phyloP scores from a whole-genome alignment of 1,140 invertebrate species.

The Sinella curviseta region DNA sequence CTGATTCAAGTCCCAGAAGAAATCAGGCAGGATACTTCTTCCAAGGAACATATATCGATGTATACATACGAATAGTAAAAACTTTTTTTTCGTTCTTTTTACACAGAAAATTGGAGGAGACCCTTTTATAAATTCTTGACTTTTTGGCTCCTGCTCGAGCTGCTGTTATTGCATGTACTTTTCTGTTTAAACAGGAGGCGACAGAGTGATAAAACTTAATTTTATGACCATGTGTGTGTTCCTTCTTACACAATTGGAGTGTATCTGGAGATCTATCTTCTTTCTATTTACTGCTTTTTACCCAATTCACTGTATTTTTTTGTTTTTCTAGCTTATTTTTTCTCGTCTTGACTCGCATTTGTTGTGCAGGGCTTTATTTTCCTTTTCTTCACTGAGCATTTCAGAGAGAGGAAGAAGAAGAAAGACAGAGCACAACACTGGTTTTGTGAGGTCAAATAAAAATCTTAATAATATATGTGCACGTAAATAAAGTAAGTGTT shows the following conservation, averaged over 20 bases:
- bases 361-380: background rate
- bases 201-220: constrained; percentile 26
- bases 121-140: constrained; percentile 1
- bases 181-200: background rate
- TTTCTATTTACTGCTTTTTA: background rate
- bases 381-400: background rate
- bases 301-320: background rate
- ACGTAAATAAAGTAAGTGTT: background rate
- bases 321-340: background rate
- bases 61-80: no score
- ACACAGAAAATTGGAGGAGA: constrained; percentile 2
- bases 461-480: background rate
- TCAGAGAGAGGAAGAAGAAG: background rate
- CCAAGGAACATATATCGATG: background rate
- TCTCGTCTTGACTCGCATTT: background rate
- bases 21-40: background rate
- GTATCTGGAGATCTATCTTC: background rate
- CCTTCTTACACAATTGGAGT: background rate
- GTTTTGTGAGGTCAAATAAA: constrained; percentile 20
- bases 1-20: background rate
- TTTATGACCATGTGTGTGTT: constrained; percentile 15
- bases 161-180: background rate
- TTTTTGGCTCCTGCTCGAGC: background rate
- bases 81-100: no score
- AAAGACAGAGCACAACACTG: background rate